Conservation (phyloP, 2,888 invertebrate genomes). For the Terebella lapidaria region DNA sequence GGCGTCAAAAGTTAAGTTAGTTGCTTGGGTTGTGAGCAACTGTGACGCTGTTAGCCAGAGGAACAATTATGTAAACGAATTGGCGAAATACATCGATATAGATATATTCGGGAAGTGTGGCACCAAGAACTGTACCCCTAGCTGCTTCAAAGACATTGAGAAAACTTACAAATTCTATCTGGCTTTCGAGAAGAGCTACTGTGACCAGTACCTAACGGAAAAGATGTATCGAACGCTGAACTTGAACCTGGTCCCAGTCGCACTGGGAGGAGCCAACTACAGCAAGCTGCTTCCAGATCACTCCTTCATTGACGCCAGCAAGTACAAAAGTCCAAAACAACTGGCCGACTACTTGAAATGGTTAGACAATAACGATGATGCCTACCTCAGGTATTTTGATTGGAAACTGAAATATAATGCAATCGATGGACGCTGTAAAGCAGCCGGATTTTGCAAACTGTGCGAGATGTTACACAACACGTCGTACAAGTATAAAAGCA, state of each 20-base stretch:
- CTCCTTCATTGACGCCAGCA: conserved; percentile 8
- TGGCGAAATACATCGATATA: conserved; percentile 4
- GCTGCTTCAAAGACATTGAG: background rate
- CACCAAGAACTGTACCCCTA: background rate
- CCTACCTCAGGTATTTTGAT: conserved; percentile 4
- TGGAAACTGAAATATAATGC: background rate
- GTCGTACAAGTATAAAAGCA: too few relatives aligned
- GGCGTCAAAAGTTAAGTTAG: too few relatives aligned
- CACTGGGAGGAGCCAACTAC: conserved; percentile 7
- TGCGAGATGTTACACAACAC: background rate
- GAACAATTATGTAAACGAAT: conserved; percentile 4
- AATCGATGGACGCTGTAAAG: background rate
- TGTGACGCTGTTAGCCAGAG: background rate
- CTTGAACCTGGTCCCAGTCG: conserved; percentile 10
- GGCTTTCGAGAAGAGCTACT: conserved; percentile 11
- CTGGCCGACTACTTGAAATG: conserved; percentile 6
- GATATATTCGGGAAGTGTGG: conserved; percentile 12
- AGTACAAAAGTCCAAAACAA: conserved; percentile 6
- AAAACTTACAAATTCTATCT: conserved; percentile 11
- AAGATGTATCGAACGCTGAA: conserved; percentile 3
- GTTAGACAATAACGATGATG: conserved; percentile 6
- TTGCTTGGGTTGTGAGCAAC: conserved; percentile 11
- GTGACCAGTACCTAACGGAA: conserved; percentile 12
- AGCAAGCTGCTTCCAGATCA: background rate
- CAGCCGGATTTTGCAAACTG: background rate